phyloP scores from a whole-genome alignment of 1,140 invertebrate genomes.

The Cydia fagiglandana region DNA sequence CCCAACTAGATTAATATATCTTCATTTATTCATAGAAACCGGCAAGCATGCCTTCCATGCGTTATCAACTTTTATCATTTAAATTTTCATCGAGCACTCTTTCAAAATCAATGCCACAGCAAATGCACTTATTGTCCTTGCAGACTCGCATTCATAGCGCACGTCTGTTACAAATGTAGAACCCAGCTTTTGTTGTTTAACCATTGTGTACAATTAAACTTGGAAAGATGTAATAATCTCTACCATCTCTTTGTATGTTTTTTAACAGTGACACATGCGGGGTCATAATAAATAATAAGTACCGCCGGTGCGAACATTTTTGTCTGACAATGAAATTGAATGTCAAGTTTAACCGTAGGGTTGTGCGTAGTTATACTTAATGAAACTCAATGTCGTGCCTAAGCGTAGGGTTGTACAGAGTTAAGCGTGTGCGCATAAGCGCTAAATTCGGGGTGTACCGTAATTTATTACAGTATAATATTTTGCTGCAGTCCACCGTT shows the following conservation, averaged over 20 bases:
- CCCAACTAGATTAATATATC: slow-evolving; percentile 77
- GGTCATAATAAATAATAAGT: slow-evolving; percentile 70
- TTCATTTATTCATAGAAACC: slow-evolving; percentile 68
- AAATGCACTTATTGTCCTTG: slow-evolving; percentile 55
- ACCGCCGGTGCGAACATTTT: slow-evolving; percentile 58
- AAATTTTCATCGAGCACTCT: slow-evolving; percentile 56
- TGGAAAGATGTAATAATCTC: slow-evolving; percentile 76
- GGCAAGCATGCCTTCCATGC: slow-evolving; percentile 44
- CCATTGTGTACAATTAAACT: slow-evolving; percentile 76
- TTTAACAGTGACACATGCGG: slow-evolving; percentile 64
- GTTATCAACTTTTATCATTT: slow-evolving; percentile 69
- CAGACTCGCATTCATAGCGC: slow-evolving; percentile 49
- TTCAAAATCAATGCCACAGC: slow-evolving; percentile 62
- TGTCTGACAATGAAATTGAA: slow-evolving; percentile 69
- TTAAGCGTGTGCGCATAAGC: slow-evolving; percentile 61
- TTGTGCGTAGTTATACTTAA: slow-evolving; percentile 44
- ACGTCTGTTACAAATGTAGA: slow-evolving; percentile 67
- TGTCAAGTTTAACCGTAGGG: slow-evolving; percentile 73
- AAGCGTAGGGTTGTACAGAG: slow-evolving; percentile 42
- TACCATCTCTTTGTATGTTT: slow-evolving; percentile 72
- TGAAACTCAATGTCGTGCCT: slow-evolving; percentile 29
- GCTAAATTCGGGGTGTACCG: slow-evolving; percentile 72
- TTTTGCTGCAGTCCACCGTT: slow-evolving; percentile 66
- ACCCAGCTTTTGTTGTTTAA: slow-evolving; percentile 68
- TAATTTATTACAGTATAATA: slow-evolving; percentile 75